phyloP scores from a whole-genome alignment of 2,113 vertebrate species.

The Dicentrarchus labrax region DNA sequence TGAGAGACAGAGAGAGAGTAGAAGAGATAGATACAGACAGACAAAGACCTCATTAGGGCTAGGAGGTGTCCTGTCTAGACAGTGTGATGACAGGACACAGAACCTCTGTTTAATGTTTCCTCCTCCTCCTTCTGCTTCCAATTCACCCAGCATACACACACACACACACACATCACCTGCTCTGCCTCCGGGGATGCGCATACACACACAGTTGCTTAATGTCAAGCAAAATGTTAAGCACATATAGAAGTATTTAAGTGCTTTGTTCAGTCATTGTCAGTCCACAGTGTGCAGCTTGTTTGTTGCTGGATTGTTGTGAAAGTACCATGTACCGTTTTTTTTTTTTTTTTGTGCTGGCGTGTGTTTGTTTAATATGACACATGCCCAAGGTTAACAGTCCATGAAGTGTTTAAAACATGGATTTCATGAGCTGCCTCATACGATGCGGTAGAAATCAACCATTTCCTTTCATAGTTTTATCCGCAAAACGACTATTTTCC shows the following conservation, averaged over 20 bases:
- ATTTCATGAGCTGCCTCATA: conserved; percentile 31
- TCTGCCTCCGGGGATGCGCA: conserved; percentile 28
- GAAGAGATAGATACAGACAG: conserved; percentile 52
- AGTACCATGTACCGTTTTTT: conserved; percentile 7
- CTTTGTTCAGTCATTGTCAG: conserved; percentile 17
- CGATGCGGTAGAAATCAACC: conserved; percentile 19
- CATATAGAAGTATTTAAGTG: conserved; percentile 8
- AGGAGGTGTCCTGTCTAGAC: conserved; percentile 83
- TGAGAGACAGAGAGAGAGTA: neutral
- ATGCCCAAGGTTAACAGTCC: conserved; percentile 28
- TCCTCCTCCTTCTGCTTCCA: conserved; percentile 68
- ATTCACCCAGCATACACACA: conserved; percentile 44
- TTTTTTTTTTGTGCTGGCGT: conserved; percentile 1
- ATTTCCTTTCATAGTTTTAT: conserved; percentile 44
- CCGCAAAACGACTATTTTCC: conserved; percentile 13
- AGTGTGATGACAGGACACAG: conserved; percentile 81
- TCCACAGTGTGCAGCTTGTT: neutral
- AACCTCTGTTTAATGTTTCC: conserved; percentile 81
- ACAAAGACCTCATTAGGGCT: conserved; percentile 79
- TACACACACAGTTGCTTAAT: conserved; percentile 32
- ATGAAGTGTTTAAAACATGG: conserved; percentile 45
- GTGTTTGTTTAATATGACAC: conserved; percentile 56
- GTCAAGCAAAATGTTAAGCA: conserved; percentile 48
- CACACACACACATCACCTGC: conserved; percentile 67
- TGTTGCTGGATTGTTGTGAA: conserved; percentile 1